phyloP scores from a whole-genome alignment of 2,113 vertebrate species.

The Cariama cristata region DNA sequence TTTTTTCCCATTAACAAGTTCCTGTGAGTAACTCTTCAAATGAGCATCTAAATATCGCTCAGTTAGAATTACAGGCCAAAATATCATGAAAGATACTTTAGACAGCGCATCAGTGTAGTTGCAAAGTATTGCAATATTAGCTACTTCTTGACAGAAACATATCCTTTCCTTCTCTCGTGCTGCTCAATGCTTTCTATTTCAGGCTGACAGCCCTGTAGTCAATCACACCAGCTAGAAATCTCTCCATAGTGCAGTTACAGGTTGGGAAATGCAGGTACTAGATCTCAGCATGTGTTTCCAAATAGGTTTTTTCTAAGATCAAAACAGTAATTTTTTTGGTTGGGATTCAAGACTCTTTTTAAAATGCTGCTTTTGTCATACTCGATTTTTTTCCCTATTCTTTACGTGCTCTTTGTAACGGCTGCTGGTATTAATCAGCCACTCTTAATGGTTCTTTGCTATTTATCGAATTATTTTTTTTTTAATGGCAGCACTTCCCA shows the following conservation, averaged over 20 bases:
- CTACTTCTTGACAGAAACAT: constrained; percentile 11
- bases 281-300: neutral
- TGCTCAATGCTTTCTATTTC: neutral
- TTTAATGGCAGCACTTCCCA: neutral
- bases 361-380: neutral
- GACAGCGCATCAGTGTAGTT: neutral
- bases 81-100: neutral
- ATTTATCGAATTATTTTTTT: neutral
- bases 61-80: neutral
- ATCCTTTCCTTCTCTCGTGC: neutral
- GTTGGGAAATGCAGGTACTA: neutral
- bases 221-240: neutral
- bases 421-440: neutral
- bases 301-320: neutral
- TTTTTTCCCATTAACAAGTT: neutral
- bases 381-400: neutral
- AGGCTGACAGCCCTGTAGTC: neutral
- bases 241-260: neutral
- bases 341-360: neutral
- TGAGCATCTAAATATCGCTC: neutral
- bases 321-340: neutral
- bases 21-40: neutral
- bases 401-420: neutral
- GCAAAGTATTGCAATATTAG: neutral
- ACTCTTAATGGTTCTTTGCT: neutral